Evolutionary conservation across 1,140 invertebrate species (phyloP), one percentile per base, ranked within the genome.

Genomic region (Galendromus occidentalis): DNA sequence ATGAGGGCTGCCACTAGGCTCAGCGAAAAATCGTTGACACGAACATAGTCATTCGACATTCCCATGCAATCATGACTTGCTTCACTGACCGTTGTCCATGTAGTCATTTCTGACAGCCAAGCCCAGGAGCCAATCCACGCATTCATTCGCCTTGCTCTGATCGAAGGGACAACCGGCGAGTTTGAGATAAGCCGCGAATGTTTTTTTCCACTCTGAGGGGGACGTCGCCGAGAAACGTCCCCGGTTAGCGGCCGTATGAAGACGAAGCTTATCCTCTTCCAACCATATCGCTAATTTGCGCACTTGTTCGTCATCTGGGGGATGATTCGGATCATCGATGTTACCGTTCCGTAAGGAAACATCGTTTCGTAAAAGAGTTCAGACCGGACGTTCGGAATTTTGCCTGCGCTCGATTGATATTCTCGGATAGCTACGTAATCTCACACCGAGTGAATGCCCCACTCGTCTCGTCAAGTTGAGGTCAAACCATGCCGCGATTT

Each of bases 221-320:
- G 78, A 74, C 6, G 84, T 80, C 67, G 85, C 79, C 55, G 86
- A 79, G 22, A 97, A 73, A 1, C 75, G 77, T 67, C 81, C 81
- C 25, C 89, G 77, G 67, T 90, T 85, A 74, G 92, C 87, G 66
- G 90, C 86, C 70, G 84, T 84, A 71, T 91, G 91, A 70, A 86
- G 82, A 18, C 91, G 82, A 69, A 95, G 92, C 77, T 90, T 92
- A 74, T 93, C 88, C 74, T 93, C 87, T 77, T 97, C 92, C 28
- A 96, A 72, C 92, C 92, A 97, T 1, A 86, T 72, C 20, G 94
- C 80, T 30, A 91, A 77, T 71, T 83, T 86, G 64, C 85, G 82
- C 73, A 91, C 85, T 70, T 87, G 81, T 67, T 83, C 81, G 70
- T 83, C 80, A 78, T 91, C 89, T 91, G 69, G 25, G 33, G 33